Base-by-base conservation (phyloP, 2,797 vertebrate genomes). In the Sebastiscus tertius region DNA sequence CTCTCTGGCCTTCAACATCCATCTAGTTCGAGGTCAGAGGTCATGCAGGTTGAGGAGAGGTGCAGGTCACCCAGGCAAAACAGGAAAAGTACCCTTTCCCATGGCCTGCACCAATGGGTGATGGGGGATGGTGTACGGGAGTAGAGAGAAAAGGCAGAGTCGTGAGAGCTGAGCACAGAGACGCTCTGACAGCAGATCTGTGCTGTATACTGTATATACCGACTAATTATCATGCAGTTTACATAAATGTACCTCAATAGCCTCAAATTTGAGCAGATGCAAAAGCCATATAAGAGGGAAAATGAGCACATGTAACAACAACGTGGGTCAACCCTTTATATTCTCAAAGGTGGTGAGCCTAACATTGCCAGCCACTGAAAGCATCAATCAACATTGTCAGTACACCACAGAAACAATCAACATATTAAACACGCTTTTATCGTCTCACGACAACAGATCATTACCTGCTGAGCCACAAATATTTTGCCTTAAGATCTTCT, bases 51-150 rank as follows among this genome's bases (percentile, higher is more conserved):
- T 20, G 39, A 34, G 11, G 46, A 13, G 27, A 56, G 56, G 56
- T 22, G 34, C 27, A 66, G 74, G 79, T 82, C 85, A 81, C 8
- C 12, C 6, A 20, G 31, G 10, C 4, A 72, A 71, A 79, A 73
- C 36, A 82, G 52, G 56, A 83, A 63, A 46, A 34, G 11, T 11
- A 59, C 1, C 29, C 4, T 64, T 82, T 79, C 77, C 31, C 75
- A 74, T 52, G 77, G 64, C 62, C 42, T 68, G 13, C 61, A 63
- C 33, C 6, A 9, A 52, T 49, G 9, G 8, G 22, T 75, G 69
- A 75, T 58, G 27, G 22, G 54, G 46, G 49, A 26, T 12, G 24
- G 64, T 14, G 26, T 58, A 49, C 0, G 29, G 27, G 11, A 18
- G 8, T 29, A 33, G 22, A 33, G 22, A 61, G 20, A n/a, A 63